These are phyloP conservation scores for Drymonia ruficornis DNA, from an alignment of 2,888 invertebrate genomes.

Conservation along the genomic window DNA sequence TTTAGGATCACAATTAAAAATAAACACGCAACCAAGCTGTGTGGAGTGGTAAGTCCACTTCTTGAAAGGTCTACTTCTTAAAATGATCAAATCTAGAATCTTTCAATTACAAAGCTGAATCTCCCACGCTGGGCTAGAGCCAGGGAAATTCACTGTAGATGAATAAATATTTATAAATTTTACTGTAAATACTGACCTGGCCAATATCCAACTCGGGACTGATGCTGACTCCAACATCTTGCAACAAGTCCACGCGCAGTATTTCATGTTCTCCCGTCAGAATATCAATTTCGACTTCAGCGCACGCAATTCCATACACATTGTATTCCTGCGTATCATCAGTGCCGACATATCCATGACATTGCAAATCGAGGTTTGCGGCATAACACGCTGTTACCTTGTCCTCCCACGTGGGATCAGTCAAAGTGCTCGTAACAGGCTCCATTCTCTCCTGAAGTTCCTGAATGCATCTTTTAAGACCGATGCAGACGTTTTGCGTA, in stretches of 20 bases:
- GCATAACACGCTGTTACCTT: conserved; percentile 73
- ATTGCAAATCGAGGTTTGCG: conserved; percentile 55
- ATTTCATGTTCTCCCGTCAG: conserved; percentile 88
- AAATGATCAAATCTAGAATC: too few relatives aligned
- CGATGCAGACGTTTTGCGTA: conserved; percentile 87
- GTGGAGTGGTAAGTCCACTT: too few relatives aligned
- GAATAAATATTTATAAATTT: too few relatives aligned
- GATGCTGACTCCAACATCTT: conserved; percentile 87
- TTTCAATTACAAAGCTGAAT: too few relatives aligned
- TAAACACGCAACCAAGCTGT: too few relatives aligned
- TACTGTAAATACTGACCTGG: conserved; percentile 75
- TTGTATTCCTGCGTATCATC: conserved; percentile 44
- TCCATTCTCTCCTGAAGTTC: conserved; percentile 69
- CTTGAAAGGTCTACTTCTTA: too few relatives aligned
- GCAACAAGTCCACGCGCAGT: conserved; percentile 85
- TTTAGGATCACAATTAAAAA: too few relatives aligned
- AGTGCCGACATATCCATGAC: conserved; percentile 41
- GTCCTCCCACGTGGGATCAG: conserved; percentile 75
- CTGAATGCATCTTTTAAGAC: conserved; percentile 78
- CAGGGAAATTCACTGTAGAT: too few relatives aligned
- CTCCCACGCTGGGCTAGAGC: too few relatives aligned
- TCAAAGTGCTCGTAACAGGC: conserved; percentile 62
- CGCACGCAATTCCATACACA: conserved; percentile 82
- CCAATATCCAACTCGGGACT: conserved; percentile 88
- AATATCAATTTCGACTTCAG: conserved; percentile 89